phyloP scores from a whole-genome alignment of 1,140 invertebrate genomes.

The Apis dorsata region DNA sequence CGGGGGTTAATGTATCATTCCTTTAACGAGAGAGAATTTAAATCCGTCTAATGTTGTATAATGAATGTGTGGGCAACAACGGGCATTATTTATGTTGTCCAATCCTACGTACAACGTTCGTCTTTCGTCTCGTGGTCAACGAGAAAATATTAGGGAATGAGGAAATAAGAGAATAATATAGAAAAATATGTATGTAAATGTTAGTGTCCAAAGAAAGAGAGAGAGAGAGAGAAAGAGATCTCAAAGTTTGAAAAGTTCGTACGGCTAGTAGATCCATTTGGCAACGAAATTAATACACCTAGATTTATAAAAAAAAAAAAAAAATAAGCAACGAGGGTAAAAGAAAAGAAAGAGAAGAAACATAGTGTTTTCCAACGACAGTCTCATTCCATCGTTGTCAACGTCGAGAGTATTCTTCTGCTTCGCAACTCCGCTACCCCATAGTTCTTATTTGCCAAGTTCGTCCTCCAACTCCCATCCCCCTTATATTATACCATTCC shows the following conservation, averaged over 20 bases:
- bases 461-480: background rate
- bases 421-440: slow-evolving; percentile 40
- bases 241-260: slow-evolving; percentile 25
- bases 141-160: background rate
- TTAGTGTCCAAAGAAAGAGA: no score
- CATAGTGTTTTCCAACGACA: slow-evolving; percentile 42
- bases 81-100: slow-evolving; percentile 11
- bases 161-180: fast-evolving
- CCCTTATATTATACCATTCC: no score
- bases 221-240: background rate
- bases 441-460: slow-evolving; percentile 49
- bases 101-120: background rate
- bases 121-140: background rate
- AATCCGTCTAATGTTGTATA: slow-evolving; percentile 7
- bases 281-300: slow-evolving; percentile 55
- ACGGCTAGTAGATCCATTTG: slow-evolving; percentile 36
- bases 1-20: slow-evolving; percentile 27
- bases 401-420: slow-evolving; percentile 61
- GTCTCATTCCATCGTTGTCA: slow-evolving; percentile 57
- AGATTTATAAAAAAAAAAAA: slow-evolving; percentile 34
- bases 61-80: slow-evolving; percentile 25
- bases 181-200: no score
- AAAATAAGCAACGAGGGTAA: slow-evolving; percentile 31
- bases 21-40: slow-evolving; percentile 9
- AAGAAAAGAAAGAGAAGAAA: slow-evolving; percentile 31